These are phyloP conservation scores for Stenoptilia bipunctidactyla DNA, from an alignment of 2,888 invertebrate species.

Conservation along the genomic window DNA sequence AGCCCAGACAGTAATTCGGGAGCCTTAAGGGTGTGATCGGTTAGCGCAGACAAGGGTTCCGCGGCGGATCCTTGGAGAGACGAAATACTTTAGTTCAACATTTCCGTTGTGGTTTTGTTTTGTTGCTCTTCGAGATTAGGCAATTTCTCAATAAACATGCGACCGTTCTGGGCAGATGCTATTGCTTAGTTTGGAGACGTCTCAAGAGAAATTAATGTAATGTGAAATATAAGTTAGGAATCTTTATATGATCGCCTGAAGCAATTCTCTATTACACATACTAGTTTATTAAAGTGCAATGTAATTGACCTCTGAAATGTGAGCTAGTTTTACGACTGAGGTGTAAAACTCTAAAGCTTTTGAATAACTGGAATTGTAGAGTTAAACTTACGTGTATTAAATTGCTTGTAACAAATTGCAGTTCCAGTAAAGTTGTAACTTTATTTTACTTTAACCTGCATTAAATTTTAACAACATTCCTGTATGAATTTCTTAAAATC, in stretches of 20 bases:
- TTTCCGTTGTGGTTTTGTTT: constrained; percentile 68
- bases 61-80: constrained; percentile 62
- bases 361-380: not conserved
- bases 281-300: constrained; percentile 36
- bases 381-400: not conserved
- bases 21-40: constrained; percentile 68
- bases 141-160: constrained; percentile 66
- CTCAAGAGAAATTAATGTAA: constrained; percentile 67
- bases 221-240: constrained; percentile 48
- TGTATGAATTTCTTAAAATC: too few relatives aligned
- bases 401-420: too few relatives aligned
- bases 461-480: too few relatives aligned
- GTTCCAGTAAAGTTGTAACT: too few relatives aligned
- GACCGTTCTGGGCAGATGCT: constrained; percentile 52
- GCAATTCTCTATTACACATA: constrained; percentile 45
- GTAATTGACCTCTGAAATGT: constrained; percentile 25
- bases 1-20: constrained; percentile 66
- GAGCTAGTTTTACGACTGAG: constrained; percentile 7
- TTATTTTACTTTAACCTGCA: too few relatives aligned
- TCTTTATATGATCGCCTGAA: not conserved
- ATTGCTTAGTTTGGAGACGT: constrained; percentile 58
- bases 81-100: constrained; percentile 68
- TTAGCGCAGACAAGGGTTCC: constrained; percentile 65
- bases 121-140: constrained; percentile 67
- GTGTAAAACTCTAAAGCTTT: not conserved